Evolutionary conservation across 2,797 vertebrate species (phyloP), one percentile per base, ranked within the genome.

Genomic region (Smutsia temminckii): DNA sequence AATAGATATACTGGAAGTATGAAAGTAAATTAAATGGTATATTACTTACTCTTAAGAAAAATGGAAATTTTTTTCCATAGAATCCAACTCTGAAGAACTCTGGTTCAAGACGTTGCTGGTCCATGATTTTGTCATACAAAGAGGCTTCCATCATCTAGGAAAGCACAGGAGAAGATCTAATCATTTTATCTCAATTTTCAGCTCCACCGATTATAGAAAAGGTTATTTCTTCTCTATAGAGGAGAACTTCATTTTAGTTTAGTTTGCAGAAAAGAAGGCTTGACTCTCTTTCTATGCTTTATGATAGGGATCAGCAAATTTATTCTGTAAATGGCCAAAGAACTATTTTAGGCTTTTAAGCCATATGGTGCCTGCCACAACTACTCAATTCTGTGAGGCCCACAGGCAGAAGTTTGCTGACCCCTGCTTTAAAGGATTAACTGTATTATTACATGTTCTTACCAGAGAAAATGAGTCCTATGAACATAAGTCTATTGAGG

Each of bases 81-180:
- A 99, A 99, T 69, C 99, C 99, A 87, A 99, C 99, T 98, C 99
- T 98, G 98, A 99, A 99, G 98, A 99, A 99, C 96, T 99, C 99
- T 0, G 99, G 99, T 88, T 99, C 99, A 95, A 99, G 97, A 74
- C 99, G 98, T 89, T 99, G 99, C 96, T 99, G 99, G 98, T 99
- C 99, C 99, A 99, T 99, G 95, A 99, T 99, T 98, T 99, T 99
- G 98, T 99, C 99, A 51, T 99, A 99, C 51, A 99, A 98, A 49
- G 99, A 99, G 0, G 99, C 99, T 97, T 99, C 99, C 99, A 99
- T 99, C 99, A 99, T 99, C 99, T 99, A 92, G 32, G 32, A 94
- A 96, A 97, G 92, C 87, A 91, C 1, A 95, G 80, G 51, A 97
- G 80, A 64, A 2, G 4, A 20, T 80, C 94, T 84, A 95, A 34